Evolutionary conservation across 2,888 invertebrate genomes (phyloP).

Genomic region (Abscondita cerata): DNA sequence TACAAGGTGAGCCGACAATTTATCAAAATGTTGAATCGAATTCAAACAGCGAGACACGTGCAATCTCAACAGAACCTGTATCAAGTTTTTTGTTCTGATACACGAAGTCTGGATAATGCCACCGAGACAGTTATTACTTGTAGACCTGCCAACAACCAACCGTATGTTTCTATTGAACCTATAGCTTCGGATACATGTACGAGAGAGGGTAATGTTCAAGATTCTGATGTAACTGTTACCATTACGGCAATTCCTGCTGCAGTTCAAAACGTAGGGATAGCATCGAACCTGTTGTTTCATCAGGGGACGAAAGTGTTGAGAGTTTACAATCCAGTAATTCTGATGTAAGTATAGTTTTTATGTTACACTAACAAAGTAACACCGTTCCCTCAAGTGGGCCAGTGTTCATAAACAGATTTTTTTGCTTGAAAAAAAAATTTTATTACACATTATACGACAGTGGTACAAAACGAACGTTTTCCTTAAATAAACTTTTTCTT

Average conservation of each 20-base stretch:
- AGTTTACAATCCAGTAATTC: constrained; percentile 57
- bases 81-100: constrained; percentile 31
- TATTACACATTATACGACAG: too few species aligned
- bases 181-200: constrained; percentile 40
- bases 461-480: too few species aligned
- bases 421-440: too few species aligned
- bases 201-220: constrained; percentile 37
- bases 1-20: constrained; percentile 38
- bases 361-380: too few species aligned
- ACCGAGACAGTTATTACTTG: constrained; percentile 45
- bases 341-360: constrained; percentile 52
- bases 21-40: constrained; percentile 52
- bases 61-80: constrained; percentile 36
- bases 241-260: constrained; percentile 48
- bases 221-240: constrained; percentile 40
- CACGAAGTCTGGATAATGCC: constrained; percentile 25
- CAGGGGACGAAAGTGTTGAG: constrained; percentile 58
- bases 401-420: too few species aligned
- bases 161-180: constrained; percentile 48
- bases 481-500: too few species aligned
- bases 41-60: constrained; percentile 28
- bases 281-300: constrained; percentile 49
- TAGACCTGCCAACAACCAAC: constrained; percentile 39
- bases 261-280: constrained; percentile 48
- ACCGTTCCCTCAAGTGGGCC: too few species aligned